A percentile compares a stretch with the other conserved stretches of the same genome.
phyloP scores from a whole-genome alignment of 2,888 invertebrate species.

The Calameuta idolon region DNA sequence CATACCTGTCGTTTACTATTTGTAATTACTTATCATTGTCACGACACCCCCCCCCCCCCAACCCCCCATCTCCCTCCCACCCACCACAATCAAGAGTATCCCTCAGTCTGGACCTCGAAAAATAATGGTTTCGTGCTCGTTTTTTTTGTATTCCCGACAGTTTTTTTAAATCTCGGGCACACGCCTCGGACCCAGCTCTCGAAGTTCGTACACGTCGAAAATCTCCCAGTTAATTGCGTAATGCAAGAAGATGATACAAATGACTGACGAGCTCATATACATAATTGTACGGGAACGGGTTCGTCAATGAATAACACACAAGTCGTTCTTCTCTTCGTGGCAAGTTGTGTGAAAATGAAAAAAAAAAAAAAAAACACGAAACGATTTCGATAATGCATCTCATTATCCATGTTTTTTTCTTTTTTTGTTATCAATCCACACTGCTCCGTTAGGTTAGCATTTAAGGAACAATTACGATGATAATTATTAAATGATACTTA shows the following conservation, averaged over 20 bases:
- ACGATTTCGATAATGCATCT: slow-evolving; percentile 15
- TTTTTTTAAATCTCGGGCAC: slow-evolving; percentile 63
- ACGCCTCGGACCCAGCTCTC: slow-evolving; percentile 57
- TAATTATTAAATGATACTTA: slow-evolving; percentile 44
- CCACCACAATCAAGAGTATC: not conserved
- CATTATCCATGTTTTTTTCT: slow-evolving; percentile 9
- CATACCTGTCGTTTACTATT: no score
- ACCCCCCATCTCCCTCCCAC: not conserved
- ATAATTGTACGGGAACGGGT: slow-evolving; percentile 11
- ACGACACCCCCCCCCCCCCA: not conserved
- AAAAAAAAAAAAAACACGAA: slow-evolving; percentile 21
- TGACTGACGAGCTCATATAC: slow-evolving; percentile 29
- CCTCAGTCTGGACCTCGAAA: not conserved
- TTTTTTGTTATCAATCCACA: slow-evolving; percentile 39
- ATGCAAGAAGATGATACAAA: slow-evolving; percentile 51
- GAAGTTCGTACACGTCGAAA: slow-evolving; percentile 55
- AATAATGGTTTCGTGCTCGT: slow-evolving; percentile 51
- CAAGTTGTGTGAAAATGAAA: slow-evolving; percentile 26
- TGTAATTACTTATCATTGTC: no score
- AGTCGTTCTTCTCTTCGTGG: slow-evolving; percentile 28
- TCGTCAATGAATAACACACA: slow-evolving; percentile 30
- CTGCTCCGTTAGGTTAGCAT: slow-evolving; percentile 26
- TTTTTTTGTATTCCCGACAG: slow-evolving; percentile 61
- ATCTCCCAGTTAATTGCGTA: slow-evolving; percentile 56
- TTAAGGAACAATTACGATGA: slow-evolving; percentile 13